These are phyloP conservation scores for Hypselothyrea guttata DNA, from an alignment of 2,888 invertebrate genomes.

Conservation along the genomic window DNA sequence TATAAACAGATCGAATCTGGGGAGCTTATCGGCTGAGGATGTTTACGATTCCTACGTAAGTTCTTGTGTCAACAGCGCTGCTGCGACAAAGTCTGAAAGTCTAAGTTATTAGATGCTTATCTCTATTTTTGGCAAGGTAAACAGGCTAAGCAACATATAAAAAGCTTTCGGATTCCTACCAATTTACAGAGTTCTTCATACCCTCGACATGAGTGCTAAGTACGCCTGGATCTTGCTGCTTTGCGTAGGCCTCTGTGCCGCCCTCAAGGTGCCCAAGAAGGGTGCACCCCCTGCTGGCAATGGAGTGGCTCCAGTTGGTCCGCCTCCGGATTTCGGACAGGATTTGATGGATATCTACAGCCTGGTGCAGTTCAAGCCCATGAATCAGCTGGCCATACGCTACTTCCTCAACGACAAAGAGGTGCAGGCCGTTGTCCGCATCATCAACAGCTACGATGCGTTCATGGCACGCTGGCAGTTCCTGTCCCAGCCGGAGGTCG, in stretches of 20 bases:
- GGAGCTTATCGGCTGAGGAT: constrained; percentile 43
- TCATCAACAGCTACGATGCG: constrained; percentile 67
- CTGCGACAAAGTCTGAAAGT: constrained; percentile 55
- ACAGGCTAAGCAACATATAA: constrained; percentile 23
- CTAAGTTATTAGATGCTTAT: constrained; percentile 37
- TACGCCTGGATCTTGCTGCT: constrained; percentile 42
- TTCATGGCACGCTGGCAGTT: constrained; percentile 58
- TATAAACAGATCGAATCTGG: constrained; percentile 58
- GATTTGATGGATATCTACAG: constrained; percentile 63
- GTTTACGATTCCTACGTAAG: constrained; percentile 32
- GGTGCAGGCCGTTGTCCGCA: constrained; percentile 78
- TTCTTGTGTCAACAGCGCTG: constrained; percentile 44
- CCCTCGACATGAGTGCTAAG: constrained; percentile 35
- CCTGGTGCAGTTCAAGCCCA: constrained; percentile 59
- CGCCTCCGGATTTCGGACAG: constrained; percentile 52
- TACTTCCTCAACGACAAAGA: constrained; percentile 76
- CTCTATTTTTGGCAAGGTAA: constrained; percentile 37
- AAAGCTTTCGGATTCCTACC: constrained; percentile 5
- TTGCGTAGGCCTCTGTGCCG: constrained; percentile 24
- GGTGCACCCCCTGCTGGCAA: neutral
- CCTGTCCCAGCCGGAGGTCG: constrained; percentile 77
- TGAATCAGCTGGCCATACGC: constrained; percentile 61
- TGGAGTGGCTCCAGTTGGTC: constrained; percentile 12
- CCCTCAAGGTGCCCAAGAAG: constrained; percentile 6
- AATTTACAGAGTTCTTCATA: constrained; percentile 8